Percentiles rank a stretch among this genome's conserved stretches.
Evolutionary conservation across 2,797 vertebrate species (phyloP).

Genomic region (Gymnoscopelus microlampas): DNA sequence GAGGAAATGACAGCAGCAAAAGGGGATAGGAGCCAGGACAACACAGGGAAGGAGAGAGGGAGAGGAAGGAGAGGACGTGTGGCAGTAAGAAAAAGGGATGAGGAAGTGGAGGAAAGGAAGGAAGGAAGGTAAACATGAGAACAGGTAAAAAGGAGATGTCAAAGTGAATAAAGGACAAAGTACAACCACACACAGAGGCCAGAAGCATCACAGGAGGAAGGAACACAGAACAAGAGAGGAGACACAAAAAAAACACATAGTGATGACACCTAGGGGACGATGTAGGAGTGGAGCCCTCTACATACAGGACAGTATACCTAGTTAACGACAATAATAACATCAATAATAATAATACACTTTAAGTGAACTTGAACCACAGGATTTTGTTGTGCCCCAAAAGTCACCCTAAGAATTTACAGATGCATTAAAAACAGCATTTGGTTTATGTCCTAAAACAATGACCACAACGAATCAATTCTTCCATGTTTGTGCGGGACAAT

Average conservation of each 20-base stretch:
- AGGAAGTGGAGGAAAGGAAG: conserved; percentile 35
- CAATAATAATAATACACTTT: background rate
- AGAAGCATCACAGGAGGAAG: conserved; percentile 34
- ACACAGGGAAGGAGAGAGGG: conserved; percentile 34
- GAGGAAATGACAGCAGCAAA: background rate
- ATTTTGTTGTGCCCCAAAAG: background rate
- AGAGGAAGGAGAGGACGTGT: conserved; percentile 37
- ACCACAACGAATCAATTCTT: background rate
- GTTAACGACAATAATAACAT: conserved; percentile 1
- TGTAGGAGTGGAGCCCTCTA: conserved; percentile 24
- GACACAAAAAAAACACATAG: conserved; percentile 59
- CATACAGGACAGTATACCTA: background rate
- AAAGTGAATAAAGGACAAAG: conserved; percentile 21
- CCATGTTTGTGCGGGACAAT: background rate
- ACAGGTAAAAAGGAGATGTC: conserved; percentile 39
- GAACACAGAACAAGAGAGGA: conserved; percentile 47
- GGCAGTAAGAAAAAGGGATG: conserved; percentile 22
- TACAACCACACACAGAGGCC: conserved; percentile 52
- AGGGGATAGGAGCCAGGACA: background rate
- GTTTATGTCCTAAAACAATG: background rate
- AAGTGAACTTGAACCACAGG: conserved; percentile 30
- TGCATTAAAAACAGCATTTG: too few relatives aligned
- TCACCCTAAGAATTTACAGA: too few relatives aligned
- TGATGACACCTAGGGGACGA: conserved; percentile 44
- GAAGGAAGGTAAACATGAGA: conserved; percentile 46